Evolutionary conservation across 1,140 invertebrate genomes (phyloP), one percentile per base, ranked within the genome.

Genomic region (Tigriopus japonicus): DNA sequence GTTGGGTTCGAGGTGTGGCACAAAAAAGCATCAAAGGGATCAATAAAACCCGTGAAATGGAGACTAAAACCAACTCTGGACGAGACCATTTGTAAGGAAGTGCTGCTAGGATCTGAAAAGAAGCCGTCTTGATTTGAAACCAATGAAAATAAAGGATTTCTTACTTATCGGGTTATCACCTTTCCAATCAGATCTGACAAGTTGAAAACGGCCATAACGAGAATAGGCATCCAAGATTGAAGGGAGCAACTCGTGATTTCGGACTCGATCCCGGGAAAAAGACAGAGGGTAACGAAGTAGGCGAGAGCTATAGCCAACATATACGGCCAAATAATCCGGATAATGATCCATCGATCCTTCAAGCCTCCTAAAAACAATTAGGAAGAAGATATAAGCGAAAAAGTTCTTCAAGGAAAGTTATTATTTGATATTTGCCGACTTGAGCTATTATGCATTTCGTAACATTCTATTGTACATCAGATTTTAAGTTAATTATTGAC

Each of bases 141-240:
- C 42, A 14, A 9, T 12, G 43, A 53, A 59, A 59, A 42, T 5
- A 3, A 35, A 15, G 19, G n/a, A 35, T 13, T 1, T 17, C 17
- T 24, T 2, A 17, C 12, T 17, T 58, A 28, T 62, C 13, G 1
- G 51, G 9, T 10, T 62, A 62, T 65, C 72, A 85, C 83, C 74
- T 89, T 89, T 65, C 86, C 88, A 61, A 88, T 73, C 7, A 91
- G 78, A 73, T 92, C 88, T 51, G 83, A 82, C 1, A 81, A 75
- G 67, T 92, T 92, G 66, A 92, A 92, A 0, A 82, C 75, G 9
- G 86, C 81, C 86, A 93, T 91, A 28, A 93, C 72, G 14, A 91
- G 75, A 1, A 92, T 86, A 0, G 87, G 87, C 86, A 91, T 89
- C 87, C 88, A 92, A 1, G 81, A 81, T 7, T 80, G 79, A 23